Evolutionary conservation across 2,113 vertebrate species (phyloP), one percentile per base, ranked within the genome.

Genomic region (Brachyhypopomus gauderio): DNA sequence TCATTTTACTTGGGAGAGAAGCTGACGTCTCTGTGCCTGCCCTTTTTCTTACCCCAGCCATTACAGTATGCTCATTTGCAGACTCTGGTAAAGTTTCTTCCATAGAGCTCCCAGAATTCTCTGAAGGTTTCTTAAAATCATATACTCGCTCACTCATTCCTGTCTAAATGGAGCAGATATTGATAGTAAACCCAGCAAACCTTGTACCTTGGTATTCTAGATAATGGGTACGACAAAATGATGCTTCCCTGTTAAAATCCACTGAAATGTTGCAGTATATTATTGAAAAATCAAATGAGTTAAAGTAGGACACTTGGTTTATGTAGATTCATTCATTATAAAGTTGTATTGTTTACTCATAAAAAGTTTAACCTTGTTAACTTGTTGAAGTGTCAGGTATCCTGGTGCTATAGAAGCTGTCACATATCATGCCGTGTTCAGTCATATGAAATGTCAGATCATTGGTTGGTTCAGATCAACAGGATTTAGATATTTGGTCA

Each of bases 51-150:
- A 70, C 66, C 36, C 34, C 66, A n/a, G 17, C 38, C 36, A 70
- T 7, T 22, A 3, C 19, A 41, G 66, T 23, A 7, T 41, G 66
- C 38, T 70, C 36, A 70, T 70, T 20, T 70, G 20, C 38, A 38
- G 66, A 70, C 66, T 70, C 64, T 66, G 4, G n/a, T 36, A 30
- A 58, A 36, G 48, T 56, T 30, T 78, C 36, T 71, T 23, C 52
- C 52, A 58, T 48, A 70, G 77, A 71, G 41, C 69, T 78, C 30
- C 7, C 16, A 12, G 30, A 78, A 45, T 70, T 78, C 77, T 70
- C 70, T 59, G 55, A 78, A 59, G 66, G 70, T 70, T 59, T 78
- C 55, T 69, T 58, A 34, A 14, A 59, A 48, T n/a, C 58, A 48
- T 36, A 69, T 56, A 58, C 27, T 45, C 48, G 20, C 45, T 69